Conservation (phyloP, 2,797 vertebrate species). For the Sternarchorhynchus goeldii region DNA sequence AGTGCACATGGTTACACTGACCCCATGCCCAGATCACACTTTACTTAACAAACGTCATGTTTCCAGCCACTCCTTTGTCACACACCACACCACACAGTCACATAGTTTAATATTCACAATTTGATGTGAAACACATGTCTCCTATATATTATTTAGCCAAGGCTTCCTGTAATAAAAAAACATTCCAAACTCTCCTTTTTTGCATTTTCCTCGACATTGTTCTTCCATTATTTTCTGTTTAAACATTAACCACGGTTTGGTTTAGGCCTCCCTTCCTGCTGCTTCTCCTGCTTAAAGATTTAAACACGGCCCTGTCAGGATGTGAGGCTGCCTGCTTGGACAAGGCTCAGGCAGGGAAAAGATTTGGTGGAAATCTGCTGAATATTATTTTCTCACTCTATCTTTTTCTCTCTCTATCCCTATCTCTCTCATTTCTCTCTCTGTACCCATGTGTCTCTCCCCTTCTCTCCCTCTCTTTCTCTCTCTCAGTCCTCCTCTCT, state of each 20-base stretch:
- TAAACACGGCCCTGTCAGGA: constrained; percentile 72
- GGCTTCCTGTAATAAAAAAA: constrained; percentile 77
- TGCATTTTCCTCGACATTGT: constrained; percentile 79
- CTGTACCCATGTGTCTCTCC: constrained; percentile 1
- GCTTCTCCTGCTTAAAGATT: constrained; percentile 71
- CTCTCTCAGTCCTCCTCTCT: constrained; percentile 43
- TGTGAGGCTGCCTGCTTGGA: constrained; percentile 67
- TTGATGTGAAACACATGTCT: constrained; percentile 77
- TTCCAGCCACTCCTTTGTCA: constrained; percentile 47
- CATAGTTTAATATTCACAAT: constrained; percentile 87
- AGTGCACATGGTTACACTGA: constrained; percentile 71
- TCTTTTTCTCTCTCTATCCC: constrained; percentile 47
- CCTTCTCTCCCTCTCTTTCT: constrained; percentile 45
- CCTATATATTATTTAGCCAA: constrained; percentile 92
- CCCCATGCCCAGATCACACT: constrained; percentile 57
- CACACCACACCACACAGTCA: constrained; percentile 67
- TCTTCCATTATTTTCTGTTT: constrained; percentile 96
- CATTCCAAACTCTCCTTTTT: constrained; percentile 72
- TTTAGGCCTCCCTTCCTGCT: constrained; percentile 73
- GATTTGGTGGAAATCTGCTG: constrained; percentile 76
- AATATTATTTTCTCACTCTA: constrained; percentile 68
- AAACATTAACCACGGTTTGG: constrained; percentile 92
- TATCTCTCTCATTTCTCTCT: constrained; percentile 33
- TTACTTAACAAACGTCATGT: constrained; percentile 23
- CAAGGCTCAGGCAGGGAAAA: constrained; percentile 70